Percentiles rank a stretch among this genome's conserved stretches.
phyloP scores from a whole-genome alignment of 2,797 vertebrate genomes.

The Tachyglossus aculeatus region DNA sequence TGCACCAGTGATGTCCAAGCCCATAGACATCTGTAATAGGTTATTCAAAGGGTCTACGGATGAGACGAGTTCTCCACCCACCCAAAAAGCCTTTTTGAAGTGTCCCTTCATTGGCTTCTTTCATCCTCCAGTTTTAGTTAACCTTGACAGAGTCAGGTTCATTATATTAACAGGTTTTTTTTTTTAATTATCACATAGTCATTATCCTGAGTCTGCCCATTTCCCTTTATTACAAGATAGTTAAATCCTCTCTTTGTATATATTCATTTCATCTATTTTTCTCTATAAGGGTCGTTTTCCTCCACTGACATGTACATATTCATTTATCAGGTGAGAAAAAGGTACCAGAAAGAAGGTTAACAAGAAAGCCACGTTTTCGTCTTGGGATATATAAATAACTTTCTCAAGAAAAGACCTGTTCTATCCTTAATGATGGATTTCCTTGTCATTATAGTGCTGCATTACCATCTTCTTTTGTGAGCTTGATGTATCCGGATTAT shows the following conservation, averaged over 20 bases:
- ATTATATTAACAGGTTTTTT: too few relatives aligned
- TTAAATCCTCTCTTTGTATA: constrained; percentile 8
- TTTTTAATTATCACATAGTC: too few relatives aligned
- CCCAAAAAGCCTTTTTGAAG: too few relatives aligned
- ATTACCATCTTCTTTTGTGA: not conserved
- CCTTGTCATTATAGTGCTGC: constrained; percentile 3
- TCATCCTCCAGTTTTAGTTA: too few relatives aligned
- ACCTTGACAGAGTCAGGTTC: too few relatives aligned
- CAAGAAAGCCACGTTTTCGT: constrained; percentile 4
- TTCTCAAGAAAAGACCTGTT: not conserved
- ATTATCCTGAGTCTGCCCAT: too few relatives aligned
- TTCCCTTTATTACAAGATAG: constrained; percentile 1
- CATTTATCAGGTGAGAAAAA: constrained; percentile 36
- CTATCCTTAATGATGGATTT: constrained; percentile 11
- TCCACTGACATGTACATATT: constrained; percentile 24
- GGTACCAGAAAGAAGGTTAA: constrained; percentile 29
- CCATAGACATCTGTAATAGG: too few relatives aligned
- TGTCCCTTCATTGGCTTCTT: too few relatives aligned
- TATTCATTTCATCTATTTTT: not conserved
- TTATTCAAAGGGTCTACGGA: too few relatives aligned
- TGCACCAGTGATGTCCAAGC: too few relatives aligned
- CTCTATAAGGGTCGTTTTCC: constrained; percentile 24
- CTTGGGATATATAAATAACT: constrained; percentile 7
- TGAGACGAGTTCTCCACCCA: too few relatives aligned
- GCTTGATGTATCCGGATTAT: not conserved